Evolutionary conservation across 1,140 invertebrate genomes (phyloP).

Genomic region (Nymphalis io): DNA sequence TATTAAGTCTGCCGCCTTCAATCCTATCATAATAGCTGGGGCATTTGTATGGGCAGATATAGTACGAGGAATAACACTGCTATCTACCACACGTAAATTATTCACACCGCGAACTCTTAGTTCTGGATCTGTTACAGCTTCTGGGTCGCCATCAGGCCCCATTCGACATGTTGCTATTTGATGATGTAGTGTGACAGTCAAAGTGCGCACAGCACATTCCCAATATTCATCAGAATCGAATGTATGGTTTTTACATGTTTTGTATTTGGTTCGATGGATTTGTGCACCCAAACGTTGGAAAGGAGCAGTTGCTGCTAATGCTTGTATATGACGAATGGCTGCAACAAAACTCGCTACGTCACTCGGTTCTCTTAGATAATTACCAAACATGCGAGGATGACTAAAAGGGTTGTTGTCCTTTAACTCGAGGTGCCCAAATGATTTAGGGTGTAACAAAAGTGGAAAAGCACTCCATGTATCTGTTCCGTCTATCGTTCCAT

Average conservation of each 20-base stretch:
- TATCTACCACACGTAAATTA: constrained; percentile 81
- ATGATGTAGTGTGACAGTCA: constrained; percentile 82
- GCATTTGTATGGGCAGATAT: constrained; percentile 80
- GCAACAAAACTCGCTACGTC: constrained; percentile 79
- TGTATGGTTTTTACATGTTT: constrained; percentile 67
- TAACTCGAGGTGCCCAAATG: constrained; percentile 82
- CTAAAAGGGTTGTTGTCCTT: constrained; percentile 82
- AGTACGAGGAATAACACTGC: constrained; percentile 81
- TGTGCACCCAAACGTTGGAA: constrained; percentile 77
- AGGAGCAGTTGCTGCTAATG: constrained; percentile 69
- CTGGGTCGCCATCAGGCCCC: constrained; percentile 80
- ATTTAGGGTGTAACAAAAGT: constrained; percentile 83
- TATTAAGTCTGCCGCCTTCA: constrained; percentile 79
- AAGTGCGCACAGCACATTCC: constrained; percentile 80
- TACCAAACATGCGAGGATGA: constrained; percentile 84
- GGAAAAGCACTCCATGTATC: constrained; percentile 79
- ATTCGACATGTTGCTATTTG: constrained; percentile 85
- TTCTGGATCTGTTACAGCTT: constrained; percentile 81
- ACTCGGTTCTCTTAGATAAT: constrained; percentile 81
- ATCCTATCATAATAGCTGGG: constrained; percentile 80
- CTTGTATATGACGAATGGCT: constrained; percentile 74
- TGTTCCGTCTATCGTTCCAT: constrained; percentile 74
- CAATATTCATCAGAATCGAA: constrained; percentile 82
- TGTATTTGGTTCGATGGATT: constrained; percentile 72
- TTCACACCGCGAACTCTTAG: constrained; percentile 80